Evolutionary conservation across 2,797 vertebrate species (phyloP), one percentile per base, ranked within the genome.

Genomic region (Setipinna tenuifilis): DNA sequence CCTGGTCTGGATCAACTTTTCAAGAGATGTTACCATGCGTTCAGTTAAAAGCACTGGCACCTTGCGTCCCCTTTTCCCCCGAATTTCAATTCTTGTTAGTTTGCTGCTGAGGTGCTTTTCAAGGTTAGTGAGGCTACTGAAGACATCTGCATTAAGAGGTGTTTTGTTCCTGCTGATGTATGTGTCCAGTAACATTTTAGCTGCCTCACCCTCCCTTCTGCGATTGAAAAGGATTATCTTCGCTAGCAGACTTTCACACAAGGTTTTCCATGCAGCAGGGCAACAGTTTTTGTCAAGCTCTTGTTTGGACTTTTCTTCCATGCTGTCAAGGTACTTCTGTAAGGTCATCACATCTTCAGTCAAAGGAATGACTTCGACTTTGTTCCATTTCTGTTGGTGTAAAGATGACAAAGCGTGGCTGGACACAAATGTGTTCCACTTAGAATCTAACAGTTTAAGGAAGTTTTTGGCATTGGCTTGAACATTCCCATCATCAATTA

Each of bases 221-320:
- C 68, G 57, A 46, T 91, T 91, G n/a, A 90, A 89, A 14, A 90
- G 62, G 81, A 89, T 92, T 16, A 90, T 86, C 81, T 84, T 88
- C 78, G 88, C 61, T 14, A 91, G 81, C 0, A 50, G 28, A 84
- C 23, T 62, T 90, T 84, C 31, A 85, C 85, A 85, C 10, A 48
- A 10, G 87, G 87, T 83, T 88, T 10, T 59, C 82, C 85, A 85
- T 91, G 91, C 46, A 41, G 89, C 57, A 89, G 86, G 78, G 81
- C 1, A 14, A 85, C 83, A 0, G 68, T 21, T 0, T 46, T 23
- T 48, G 46, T 48, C 59, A 86, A 31, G 28, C 81, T 85, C 23
- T 62, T n/a, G n/a, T n/a, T n/a, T n/a, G n/a, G n/a, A n/a, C n/a
- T n/a, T n/a, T n/a, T n/a, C n/a, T n/a, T n/a, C 31, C 85, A 82